Evolutionary conservation across 1,140 invertebrate genomes (phyloP).

Genomic region (Hycleus phaleratus): DNA sequence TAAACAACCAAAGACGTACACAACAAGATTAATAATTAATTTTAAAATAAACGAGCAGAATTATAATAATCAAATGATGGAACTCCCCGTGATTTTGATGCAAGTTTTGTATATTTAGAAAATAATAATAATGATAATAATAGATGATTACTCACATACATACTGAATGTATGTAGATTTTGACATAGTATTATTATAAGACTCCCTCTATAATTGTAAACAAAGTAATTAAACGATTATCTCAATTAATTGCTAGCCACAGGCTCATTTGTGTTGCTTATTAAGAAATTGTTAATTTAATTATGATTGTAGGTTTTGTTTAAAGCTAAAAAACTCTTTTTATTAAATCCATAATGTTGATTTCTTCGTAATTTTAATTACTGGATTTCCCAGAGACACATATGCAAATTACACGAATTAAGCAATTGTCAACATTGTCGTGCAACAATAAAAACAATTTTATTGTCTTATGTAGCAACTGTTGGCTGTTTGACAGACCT

Average conservation of each 20-base stretch:
- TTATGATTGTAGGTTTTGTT: too few species aligned
- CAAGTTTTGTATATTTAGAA: too few species aligned
- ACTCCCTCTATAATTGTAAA: conserved; percentile 21
- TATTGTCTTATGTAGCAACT: too few species aligned
- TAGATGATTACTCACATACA: not conserved
- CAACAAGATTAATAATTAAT: conserved; percentile 25
- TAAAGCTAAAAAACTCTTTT: too few species aligned
- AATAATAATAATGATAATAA: too few species aligned
- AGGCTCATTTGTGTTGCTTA: too few species aligned
- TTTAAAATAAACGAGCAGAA: conserved; percentile 17
- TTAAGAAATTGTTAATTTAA: too few species aligned
- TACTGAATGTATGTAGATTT: not conserved
- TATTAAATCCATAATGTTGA: too few species aligned
- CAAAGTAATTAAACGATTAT: conserved; percentile 30
- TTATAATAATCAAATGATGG: conserved; percentile 15
- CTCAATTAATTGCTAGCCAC: conserved; percentile 23
- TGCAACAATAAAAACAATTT: too few species aligned
- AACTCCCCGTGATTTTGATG: too few species aligned
- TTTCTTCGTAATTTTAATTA: not conserved
- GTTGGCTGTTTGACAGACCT: too few species aligned
- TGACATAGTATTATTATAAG: conserved; percentile 3
- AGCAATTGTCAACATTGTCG: not conserved
- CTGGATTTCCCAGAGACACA: not conserved
- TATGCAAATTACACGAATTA: conserved; percentile 2
- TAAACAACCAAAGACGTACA: conserved; percentile 14